phyloP scores from a whole-genome alignment of 2,888 invertebrate species.

The Drosophila neonasuta region DNA sequence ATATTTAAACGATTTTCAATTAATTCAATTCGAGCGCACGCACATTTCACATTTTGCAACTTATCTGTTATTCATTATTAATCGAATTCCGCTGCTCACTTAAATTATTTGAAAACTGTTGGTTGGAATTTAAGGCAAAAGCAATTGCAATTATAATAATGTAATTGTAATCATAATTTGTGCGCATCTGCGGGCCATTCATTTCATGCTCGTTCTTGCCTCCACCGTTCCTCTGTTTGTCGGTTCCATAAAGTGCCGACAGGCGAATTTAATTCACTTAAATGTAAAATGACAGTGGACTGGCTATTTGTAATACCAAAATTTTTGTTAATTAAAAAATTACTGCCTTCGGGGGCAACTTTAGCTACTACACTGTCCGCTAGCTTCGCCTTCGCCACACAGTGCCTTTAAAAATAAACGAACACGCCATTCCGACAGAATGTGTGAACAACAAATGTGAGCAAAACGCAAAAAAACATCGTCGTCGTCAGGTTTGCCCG shows the following conservation, averaged over 20 bases:
- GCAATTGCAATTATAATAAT: slow-evolving; percentile 45
- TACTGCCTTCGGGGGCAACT: slow-evolving; percentile 25
- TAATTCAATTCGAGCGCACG: background rate
- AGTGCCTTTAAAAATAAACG: slow-evolving; percentile 62
- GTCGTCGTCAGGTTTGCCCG: slow-evolving; percentile 1
- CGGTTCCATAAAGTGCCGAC: slow-evolving; percentile 11
- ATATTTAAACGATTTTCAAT: slow-evolving; percentile 19
- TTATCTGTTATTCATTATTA: background rate
- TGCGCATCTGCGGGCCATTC: slow-evolving; percentile 43
- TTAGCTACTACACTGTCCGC: slow-evolving; percentile 4
- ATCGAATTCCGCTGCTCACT: slow-evolving; percentile 11
- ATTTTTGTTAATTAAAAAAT: slow-evolving; percentile 62
- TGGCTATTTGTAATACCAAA: slow-evolving; percentile 22
- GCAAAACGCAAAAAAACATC: background rate
- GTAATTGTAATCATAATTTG: slow-evolving; percentile 51
- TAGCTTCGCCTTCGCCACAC: slow-evolving; percentile 13
- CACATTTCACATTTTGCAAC: background rate
- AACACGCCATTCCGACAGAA: slow-evolving; percentile 66
- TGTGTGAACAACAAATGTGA: slow-evolving; percentile 49
- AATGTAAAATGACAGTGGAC: slow-evolving; percentile 30
- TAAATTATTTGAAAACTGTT: slow-evolving; percentile 5
- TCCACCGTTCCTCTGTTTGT: background rate
- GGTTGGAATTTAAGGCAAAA: slow-evolving; percentile 4
- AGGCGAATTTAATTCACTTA: slow-evolving; percentile 69
- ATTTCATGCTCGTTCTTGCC: slow-evolving; percentile 39